phyloP scores from a whole-genome alignment of 1,140 invertebrate species.

The Rhopalosiphum maidis region DNA sequence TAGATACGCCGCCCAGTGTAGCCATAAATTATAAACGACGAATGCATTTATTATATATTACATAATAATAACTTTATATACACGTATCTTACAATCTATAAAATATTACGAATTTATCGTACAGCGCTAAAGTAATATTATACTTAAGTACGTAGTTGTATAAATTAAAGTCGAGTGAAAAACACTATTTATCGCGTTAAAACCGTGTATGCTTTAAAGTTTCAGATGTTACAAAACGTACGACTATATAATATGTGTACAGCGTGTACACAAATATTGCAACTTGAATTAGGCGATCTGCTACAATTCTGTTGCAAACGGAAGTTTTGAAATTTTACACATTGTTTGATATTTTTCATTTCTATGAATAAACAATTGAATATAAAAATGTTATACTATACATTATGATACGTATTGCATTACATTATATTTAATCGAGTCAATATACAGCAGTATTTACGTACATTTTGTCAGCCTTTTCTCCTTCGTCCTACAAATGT shows the following conservation, averaged over 20 bases:
- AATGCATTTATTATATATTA: background rate
- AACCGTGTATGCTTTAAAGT: background rate
- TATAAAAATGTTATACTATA: background rate
- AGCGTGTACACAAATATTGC: background rate
- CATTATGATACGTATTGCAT: background rate
- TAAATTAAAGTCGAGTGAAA: background rate
- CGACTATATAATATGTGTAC: background rate
- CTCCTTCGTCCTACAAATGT: no score
- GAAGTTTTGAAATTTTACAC: background rate
- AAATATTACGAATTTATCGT: background rate
- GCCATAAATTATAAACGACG: background rate
- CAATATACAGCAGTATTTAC: no score
- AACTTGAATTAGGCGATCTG: background rate
- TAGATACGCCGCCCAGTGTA: background rate
- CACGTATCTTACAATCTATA: slow-evolving; percentile 1
- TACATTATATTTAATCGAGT: background rate
- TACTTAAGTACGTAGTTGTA: slow-evolving; percentile 11
- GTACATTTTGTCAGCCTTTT: no score
- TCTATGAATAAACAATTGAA: background rate
- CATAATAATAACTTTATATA: background rate
- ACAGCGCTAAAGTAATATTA: background rate
- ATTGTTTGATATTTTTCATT: background rate
- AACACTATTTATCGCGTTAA: background rate
- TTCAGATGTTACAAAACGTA: background rate
- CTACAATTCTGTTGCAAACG: background rate